Evolutionary conservation across 2,797 vertebrate species (phyloP).

Genomic region (Tragopan temminckii): DNA sequence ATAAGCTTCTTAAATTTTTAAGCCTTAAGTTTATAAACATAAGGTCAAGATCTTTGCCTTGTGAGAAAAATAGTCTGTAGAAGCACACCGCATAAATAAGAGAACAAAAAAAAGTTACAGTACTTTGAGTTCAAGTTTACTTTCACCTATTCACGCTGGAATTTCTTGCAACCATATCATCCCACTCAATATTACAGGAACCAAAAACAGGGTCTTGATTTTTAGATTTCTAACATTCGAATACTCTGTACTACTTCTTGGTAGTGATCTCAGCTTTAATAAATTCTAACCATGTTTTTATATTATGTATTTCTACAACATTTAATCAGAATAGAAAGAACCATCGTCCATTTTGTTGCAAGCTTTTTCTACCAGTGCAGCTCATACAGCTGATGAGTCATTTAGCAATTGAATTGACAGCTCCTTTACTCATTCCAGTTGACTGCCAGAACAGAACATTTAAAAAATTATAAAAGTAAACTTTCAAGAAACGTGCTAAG

Average conservation of each 20-base stretch:
- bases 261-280: background rate
- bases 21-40: background rate
- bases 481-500: background rate
- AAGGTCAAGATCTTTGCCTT: background rate
- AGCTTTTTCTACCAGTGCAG: background rate
- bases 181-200: background rate
- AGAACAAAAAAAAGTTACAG: background rate
- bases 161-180: background rate
- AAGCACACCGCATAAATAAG: background rate
- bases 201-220: background rate
- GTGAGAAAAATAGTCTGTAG: background rate
- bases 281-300: background rate
- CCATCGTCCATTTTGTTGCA: background rate
- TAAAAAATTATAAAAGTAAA: background rate
- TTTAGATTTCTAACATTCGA: background rate
- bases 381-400: background rate
- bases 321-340: background rate
- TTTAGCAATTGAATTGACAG: background rate
- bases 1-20: background rate
- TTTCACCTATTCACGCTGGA: background rate
- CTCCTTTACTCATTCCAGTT: background rate
- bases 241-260: background rate
- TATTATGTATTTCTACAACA: background rate
- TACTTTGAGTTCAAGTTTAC: background rate
- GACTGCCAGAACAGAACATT: background rate